Evolutionary conservation across 2,888 invertebrate species (phyloP).

Genomic region (Aleiodes alternator): DNA sequence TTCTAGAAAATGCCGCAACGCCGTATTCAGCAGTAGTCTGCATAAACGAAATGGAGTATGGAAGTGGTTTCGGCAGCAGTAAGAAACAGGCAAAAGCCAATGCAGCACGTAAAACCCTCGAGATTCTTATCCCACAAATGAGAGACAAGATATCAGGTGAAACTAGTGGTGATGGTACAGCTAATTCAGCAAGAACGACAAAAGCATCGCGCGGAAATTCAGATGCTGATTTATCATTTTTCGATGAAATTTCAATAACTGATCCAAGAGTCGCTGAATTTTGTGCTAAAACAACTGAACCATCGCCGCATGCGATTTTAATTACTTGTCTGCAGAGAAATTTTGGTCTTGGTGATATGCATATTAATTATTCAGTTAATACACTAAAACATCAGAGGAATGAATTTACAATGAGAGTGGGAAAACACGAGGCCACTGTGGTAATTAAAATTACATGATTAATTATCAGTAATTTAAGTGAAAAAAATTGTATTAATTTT

Average conservation of each 20-base stretch:
- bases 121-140: conserved; percentile 95
- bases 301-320: conserved; percentile 94
- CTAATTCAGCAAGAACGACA: conserved; percentile 71
- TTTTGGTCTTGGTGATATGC: conserved; percentile 92
- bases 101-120: conserved; percentile 92
- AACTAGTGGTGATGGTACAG: conserved; percentile 75
- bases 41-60: conserved; percentile 95
- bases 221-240: conserved; percentile 79
- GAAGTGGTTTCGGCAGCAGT: conserved; percentile 94
- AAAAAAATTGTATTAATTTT: too few species aligned
- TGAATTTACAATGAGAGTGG: conserved; percentile 95
- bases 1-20: conserved; percentile 89
- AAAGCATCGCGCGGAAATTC: conserved; percentile 71
- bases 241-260: conserved; percentile 94
- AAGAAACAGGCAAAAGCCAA: conserved; percentile 97
- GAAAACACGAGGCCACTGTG: conserved; percentile 92
- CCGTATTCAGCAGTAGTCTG: conserved; percentile 96
- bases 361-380: conserved; percentile 91
- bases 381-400: conserved; percentile 93
- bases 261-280: conserved; percentile 96
- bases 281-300: conserved; percentile 97
- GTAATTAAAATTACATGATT: conserved; percentile 80
- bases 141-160: conserved; percentile 86
- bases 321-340: conserved; percentile 94
- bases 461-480: conserved; percentile 42